phyloP scores from a whole-genome alignment of 2,888 invertebrate genomes.

The Psylliodes chrysocephalus region DNA sequence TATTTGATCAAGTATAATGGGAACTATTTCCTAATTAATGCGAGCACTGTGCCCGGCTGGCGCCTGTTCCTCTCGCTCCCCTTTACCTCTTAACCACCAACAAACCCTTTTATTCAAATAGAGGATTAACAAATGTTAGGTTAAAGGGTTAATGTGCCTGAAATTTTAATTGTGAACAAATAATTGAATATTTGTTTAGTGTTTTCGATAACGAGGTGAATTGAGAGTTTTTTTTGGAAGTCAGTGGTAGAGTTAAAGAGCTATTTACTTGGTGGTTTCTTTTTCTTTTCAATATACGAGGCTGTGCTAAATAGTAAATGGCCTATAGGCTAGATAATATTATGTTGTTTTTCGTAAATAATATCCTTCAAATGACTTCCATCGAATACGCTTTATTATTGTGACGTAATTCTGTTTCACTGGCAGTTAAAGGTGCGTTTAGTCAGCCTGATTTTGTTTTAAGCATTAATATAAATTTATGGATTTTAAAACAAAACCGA shows the following conservation, averaged over 20 bases:
- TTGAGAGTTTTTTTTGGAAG: constrained; percentile 18
- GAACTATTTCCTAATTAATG: constrained; percentile 34
- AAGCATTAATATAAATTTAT: too few relatives aligned
- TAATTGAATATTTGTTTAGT: constrained; percentile 58
- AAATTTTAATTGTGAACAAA: constrained; percentile 67
- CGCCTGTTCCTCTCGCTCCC: constrained; percentile 5
- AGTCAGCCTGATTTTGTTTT: too few relatives aligned
- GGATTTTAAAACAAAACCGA: too few relatives aligned
- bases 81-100: not conserved
- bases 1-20: constrained; percentile 26
- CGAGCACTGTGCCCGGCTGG: not conserved
- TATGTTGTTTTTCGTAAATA: too few relatives aligned
- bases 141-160: constrained; percentile 65
- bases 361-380: too few relatives aligned
- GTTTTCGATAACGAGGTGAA: constrained; percentile 52
- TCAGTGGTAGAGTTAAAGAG: constrained; percentile 24
- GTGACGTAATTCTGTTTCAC: too few relatives aligned
- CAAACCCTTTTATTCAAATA: constrained; percentile 51
- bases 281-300: too few relatives aligned
- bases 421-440: too few relatives aligned
- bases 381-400: too few relatives aligned
- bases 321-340: too few relatives aligned
- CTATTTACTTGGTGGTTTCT: too few relatives aligned
- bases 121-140: constrained; percentile 59
- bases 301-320: too few relatives aligned